phyloP scores from a whole-genome alignment of 2,797 vertebrate species.

The Fistularia commersonii region DNA sequence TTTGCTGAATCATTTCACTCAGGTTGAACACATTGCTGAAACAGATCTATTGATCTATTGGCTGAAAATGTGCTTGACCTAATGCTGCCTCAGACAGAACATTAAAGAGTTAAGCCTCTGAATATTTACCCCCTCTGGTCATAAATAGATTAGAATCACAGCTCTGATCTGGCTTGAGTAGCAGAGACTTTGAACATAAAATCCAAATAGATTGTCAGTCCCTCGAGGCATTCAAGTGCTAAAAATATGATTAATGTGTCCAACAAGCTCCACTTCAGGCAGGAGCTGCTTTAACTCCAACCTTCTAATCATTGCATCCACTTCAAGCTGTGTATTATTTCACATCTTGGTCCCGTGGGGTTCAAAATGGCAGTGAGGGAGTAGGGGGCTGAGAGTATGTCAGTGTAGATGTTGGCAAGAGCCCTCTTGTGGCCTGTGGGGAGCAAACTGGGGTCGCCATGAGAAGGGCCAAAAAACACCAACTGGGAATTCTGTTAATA shows the following conservation, averaged over 20 bases:
- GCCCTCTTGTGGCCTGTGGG: conserved; percentile 22
- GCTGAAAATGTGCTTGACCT: no score
- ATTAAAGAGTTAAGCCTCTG: not conserved
- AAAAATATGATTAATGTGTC: conserved; percentile 21
- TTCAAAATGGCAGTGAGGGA: conserved; percentile 24
- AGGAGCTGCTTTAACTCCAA: conserved; percentile 2
- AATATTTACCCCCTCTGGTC: not conserved
- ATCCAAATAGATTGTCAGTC: conserved; percentile 3
- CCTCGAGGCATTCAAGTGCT: conserved; percentile 4
- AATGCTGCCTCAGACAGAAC: no score
- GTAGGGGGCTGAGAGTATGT: conserved; percentile 2
- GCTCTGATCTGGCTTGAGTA: conserved; percentile 9
- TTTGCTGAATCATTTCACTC: no score
- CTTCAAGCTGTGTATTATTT: conserved; percentile 28
- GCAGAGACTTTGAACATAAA: not conserved
- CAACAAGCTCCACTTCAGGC: conserved; percentile 6
- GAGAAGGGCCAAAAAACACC: not conserved
- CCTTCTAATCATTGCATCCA: conserved; percentile 30
- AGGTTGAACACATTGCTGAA: no score
- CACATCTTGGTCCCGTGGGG: conserved; percentile 3
- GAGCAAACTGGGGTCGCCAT: not conserved
- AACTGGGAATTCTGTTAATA: no score
- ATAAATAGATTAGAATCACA: conserved; percentile 10
- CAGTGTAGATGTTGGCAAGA: conserved; percentile 6
- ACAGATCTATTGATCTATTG: no score